These are phyloP conservation scores for Pangasius macronema DNA, from an alignment of 2,797 vertebrate species.

Conservation along the genomic window DNA sequence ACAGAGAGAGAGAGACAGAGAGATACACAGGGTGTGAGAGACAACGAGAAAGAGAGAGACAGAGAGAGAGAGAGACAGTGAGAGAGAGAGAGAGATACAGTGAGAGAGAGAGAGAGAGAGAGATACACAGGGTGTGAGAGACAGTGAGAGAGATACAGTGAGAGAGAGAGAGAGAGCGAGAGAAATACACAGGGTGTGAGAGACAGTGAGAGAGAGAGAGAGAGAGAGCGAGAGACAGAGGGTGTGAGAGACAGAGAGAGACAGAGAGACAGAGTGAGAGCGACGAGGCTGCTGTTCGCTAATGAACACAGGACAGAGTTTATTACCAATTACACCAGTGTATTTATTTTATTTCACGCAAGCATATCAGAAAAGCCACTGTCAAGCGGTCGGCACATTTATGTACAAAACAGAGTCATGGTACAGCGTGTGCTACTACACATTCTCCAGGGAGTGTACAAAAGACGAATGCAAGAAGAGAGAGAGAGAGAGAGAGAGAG, in stretches of 20 bases:
- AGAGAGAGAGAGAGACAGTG: no score
- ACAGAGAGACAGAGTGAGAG: not conserved
- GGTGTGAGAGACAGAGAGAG: not conserved
- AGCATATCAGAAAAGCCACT: constrained; percentile 99
- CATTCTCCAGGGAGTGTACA: constrained; percentile 97
- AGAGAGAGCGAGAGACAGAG: not conserved
- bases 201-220: not conserved
- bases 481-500: constrained; percentile 77
- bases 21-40: no score
- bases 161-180: not conserved
- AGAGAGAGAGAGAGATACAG: not conserved
- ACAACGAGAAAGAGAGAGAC: not conserved
- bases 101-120: not conserved
- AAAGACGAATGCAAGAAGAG: constrained; percentile 93
- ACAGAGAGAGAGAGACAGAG: no score
- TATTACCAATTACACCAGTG: constrained; percentile 95
- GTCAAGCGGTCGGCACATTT: constrained; percentile 99
- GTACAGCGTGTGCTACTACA: constrained; percentile 95
- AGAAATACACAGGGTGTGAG: not conserved
- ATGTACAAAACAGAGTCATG: constrained; percentile 98
- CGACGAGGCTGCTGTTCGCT: not conserved
- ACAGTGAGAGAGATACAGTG: not conserved
- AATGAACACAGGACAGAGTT: constrained; percentile 56
- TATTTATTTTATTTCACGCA: constrained; percentile 90
- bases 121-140: not conserved